Evolutionary conservation across 1,140 invertebrate genomes (phyloP).

Genomic region (Halyomorpha halys): DNA sequence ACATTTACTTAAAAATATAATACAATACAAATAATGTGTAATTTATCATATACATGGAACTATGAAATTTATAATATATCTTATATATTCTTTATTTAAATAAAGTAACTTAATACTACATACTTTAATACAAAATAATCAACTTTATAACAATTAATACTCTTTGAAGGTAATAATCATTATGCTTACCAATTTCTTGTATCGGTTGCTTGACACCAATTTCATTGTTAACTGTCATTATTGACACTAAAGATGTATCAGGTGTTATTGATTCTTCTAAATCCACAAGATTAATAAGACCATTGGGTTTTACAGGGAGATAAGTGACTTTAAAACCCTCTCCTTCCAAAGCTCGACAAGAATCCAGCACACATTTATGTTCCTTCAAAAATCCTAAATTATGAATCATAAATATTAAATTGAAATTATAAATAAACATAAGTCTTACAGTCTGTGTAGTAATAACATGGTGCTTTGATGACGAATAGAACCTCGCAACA

Average conservation of each 20-base stretch:
- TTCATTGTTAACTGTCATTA: constrained; percentile 99
- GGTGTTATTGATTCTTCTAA: constrained; percentile 74
- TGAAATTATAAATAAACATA: neutral
- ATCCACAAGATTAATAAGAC: constrained; percentile 72
- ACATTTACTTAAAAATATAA: no score
- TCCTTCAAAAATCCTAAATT: constrained; percentile 49
- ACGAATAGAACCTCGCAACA: constrained; percentile 86
- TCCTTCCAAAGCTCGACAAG: constrained; percentile 84
- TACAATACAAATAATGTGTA: no score
- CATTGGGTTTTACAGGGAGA: constrained; percentile 81
- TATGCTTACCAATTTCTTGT: constrained; percentile 66
- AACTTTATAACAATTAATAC: no score
- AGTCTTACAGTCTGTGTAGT: constrained; percentile 89
- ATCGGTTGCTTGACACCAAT: constrained; percentile 95
- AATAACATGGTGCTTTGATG: constrained; percentile 92
- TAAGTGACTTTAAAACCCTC: constrained; percentile 97
- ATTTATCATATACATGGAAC: no score
- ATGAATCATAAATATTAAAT: constrained; percentile 4
- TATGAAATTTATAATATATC: no score
- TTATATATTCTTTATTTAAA: no score
- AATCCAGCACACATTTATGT: constrained; percentile 99
- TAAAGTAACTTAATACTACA: no score
- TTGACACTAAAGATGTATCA: constrained; percentile 88
- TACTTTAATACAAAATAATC: no score
- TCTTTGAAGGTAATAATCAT: neutral